Conservation (phyloP, 1,140 invertebrate species). For the Conus ventricosus region DNA sequence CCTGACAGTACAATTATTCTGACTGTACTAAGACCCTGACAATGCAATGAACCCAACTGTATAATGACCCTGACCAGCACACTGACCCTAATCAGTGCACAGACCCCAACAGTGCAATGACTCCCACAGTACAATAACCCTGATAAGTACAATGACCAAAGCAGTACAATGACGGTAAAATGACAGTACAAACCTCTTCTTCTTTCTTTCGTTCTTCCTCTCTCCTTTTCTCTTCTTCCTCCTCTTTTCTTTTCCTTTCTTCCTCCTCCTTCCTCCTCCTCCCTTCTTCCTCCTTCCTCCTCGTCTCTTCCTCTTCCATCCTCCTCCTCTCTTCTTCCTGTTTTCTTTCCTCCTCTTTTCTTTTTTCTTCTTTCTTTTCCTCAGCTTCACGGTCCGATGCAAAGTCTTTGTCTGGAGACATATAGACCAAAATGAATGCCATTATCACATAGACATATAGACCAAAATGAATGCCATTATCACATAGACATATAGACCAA, state of each 20-base stretch:
- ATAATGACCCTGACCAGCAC: too few species aligned
- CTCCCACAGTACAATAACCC: neutral
- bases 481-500: too few species aligned
- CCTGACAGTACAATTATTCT: too few species aligned
- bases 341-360: constrained; percentile 32
- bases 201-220: constrained; percentile 18
- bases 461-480: too few species aligned
- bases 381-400: constrained; percentile 29
- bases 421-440: too few species aligned
- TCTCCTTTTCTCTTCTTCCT: neutral
- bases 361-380: constrained; percentile 22
- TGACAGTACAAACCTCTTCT: neutral
- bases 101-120: too few species aligned
- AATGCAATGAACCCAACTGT: too few species aligned
- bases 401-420: neutral
- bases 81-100: too few species aligned
- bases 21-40: too few species aligned
- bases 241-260: constrained; percentile 23
- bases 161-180: too few species aligned
- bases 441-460: too few species aligned
- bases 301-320: constrained; percentile 41
- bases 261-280: constrained; percentile 18
- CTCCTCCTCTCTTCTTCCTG: constrained; percentile 36
- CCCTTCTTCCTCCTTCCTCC: constrained; percentile 53
- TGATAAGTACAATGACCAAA: neutral